Conservation (phyloP, 64 coral and sea anemone species). For the Montipora sp. region DNA sequence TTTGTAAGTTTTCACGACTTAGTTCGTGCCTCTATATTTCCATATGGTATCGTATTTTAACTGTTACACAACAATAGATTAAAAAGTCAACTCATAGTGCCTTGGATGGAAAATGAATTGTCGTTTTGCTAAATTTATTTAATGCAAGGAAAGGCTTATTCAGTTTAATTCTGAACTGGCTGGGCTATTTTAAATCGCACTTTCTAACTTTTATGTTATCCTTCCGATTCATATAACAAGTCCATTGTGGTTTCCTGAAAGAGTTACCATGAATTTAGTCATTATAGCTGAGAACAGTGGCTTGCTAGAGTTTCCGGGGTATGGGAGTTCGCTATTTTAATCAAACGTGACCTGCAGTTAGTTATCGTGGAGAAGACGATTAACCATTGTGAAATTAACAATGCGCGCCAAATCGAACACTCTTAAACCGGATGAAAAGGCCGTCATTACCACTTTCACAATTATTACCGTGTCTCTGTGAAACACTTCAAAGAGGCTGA, state of each 20-base stretch:
- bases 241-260: slow-evolving; percentile 17
- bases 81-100: not conserved
- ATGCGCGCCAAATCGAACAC: not conserved
- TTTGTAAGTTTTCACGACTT: not conserved
- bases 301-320: slow-evolving; percentile 24
- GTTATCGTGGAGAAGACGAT: not conserved
- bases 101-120: not conserved
- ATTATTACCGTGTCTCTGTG: not conserved
- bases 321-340: not conserved
- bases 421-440: not conserved
- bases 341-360: slow-evolving; percentile 21
- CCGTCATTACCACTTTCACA: not conserved
- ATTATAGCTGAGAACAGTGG: slow-evolving; percentile 6
- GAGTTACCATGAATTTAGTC: not conserved
- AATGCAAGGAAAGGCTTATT: not conserved
- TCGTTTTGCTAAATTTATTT: not conserved
- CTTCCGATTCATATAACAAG: not conserved
- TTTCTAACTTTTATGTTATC: not conserved
- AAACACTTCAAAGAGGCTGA: not conserved
- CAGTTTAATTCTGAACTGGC: not conserved
- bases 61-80: not conserved
- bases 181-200: too few species aligned
- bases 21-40: not conserved
- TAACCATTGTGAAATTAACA: not conserved
- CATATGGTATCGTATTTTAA: not conserved